Evolutionary conservation across 1,140 invertebrate species (phyloP), one percentile per base, ranked within the genome.

Genomic region (Diploscapter pachys): DNA sequence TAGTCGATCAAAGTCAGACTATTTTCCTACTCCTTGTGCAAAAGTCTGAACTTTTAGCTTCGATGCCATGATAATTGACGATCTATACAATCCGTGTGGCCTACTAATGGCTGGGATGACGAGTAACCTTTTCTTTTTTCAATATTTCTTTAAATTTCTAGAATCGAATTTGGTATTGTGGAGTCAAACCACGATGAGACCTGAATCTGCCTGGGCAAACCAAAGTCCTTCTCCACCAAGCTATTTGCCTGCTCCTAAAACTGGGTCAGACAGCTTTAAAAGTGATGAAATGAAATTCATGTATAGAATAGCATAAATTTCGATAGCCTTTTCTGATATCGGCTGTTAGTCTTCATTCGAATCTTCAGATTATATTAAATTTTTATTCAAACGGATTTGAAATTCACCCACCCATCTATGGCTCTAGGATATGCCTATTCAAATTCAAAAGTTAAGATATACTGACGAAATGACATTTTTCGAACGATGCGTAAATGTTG

Each of bases 1-100:
- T 85, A 49, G 55, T 62, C 5, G 55, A 76, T 48, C 49, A 80
- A 52, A 31, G 31, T 31, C 31, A 31, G 31, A 31, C 31, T 31
- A 31, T 31, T 31, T 31, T 31, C 31, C 31, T 31, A 31, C 31
- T 31, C 31, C 31, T 31, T 31, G 31, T 31, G 31, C 31, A 31
- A 31, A 31, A 31, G 31, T 31, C 31, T 31, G 31, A 31, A 31
- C 31, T 31, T 31, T 31, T 31, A 31, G 31, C 31, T 76, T 75
- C 55, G 66, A 78, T 61, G 78, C 75, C 3, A 65, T 80, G 9
- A 62, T 80, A 31, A 71, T 85, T 8, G 83, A 85, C 73, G 83
- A 85, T 72, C 64, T 85, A 8, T 85, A 85, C 80, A 86, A 85
- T 70, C 83, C 83, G 31, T 86, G 84, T 67, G 81, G 81, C 55